phyloP scores from a whole-genome alignment of 2,113 vertebrate species.

The Mormoops blainvillei region DNA sequence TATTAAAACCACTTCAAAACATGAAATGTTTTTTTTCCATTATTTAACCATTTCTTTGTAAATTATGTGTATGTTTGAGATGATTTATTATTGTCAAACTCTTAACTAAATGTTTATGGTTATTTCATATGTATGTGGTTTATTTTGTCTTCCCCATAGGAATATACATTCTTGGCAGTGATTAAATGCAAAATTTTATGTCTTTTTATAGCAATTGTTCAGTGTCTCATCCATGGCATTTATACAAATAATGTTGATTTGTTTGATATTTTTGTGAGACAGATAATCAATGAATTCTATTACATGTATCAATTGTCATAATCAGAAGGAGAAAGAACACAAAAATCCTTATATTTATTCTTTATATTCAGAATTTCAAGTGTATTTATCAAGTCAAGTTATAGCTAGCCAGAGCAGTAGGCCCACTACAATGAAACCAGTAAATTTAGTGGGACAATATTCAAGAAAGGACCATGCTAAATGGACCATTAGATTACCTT shows the following conservation, averaged over 20 bases:
- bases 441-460: neutral
- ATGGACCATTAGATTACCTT: neutral
- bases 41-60: neutral
- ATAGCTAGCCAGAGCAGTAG: neutral
- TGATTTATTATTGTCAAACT: neutral
- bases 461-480: neutral
- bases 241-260: neutral
- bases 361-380: neutral
- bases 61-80: neutral
- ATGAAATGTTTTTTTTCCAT: neutral
- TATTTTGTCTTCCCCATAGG: neutral
- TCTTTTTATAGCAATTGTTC: neutral
- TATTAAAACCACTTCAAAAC: neutral
- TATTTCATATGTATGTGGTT: neutral
- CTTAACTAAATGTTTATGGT: neutral
- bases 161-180: neutral
- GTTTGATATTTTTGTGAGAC: neutral
- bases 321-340: neutral
- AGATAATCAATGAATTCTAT: neutral
- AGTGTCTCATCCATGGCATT: neutral
- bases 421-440: neutral
- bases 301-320: neutral
- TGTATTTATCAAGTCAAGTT: neutral
- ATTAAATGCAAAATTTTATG: neutral
- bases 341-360: neutral